phyloP scores from a whole-genome alignment of 2,888 invertebrate genomes.

The Thysanoteuthis rhombus region DNA sequence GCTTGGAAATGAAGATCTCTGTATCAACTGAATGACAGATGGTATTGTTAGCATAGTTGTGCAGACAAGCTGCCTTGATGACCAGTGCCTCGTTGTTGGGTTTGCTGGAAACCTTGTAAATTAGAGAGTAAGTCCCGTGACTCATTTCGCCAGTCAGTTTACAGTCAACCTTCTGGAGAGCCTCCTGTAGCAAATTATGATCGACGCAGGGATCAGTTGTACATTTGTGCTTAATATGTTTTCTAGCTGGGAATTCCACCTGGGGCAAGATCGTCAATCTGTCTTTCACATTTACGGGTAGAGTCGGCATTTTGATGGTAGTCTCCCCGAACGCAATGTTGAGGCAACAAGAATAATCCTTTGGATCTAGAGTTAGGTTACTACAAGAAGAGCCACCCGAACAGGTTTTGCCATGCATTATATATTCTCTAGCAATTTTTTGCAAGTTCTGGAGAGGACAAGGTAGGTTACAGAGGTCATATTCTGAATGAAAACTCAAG shows the following conservation, averaged over 20 bases:
- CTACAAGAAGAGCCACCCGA: background rate
- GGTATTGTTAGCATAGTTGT: background rate
- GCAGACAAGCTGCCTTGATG: slow-evolving; percentile 15
- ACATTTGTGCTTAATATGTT: background rate
- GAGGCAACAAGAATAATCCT: background rate
- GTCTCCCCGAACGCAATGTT: background rate
- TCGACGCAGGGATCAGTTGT: background rate
- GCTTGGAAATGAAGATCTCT: background rate
- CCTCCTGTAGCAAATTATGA: background rate
- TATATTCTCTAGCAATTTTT: background rate
- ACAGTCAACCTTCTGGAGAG: background rate
- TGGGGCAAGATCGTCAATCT: background rate
- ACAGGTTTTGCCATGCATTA: background rate
- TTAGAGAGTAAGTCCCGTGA: background rate
- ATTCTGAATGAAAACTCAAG: background rate
- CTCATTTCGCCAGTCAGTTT: background rate
- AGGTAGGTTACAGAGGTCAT: background rate
- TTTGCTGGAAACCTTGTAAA: background rate
- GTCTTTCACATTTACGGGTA: background rate
- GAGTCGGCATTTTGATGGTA: background rate
- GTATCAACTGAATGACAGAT: slow-evolving; percentile 25
- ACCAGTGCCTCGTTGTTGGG: background rate
- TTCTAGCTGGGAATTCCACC: background rate
- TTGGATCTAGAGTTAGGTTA: background rate
- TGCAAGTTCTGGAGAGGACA: background rate